Conservation (phyloP, 2,888 invertebrate genomes). For the Eristalis intricaria region DNA sequence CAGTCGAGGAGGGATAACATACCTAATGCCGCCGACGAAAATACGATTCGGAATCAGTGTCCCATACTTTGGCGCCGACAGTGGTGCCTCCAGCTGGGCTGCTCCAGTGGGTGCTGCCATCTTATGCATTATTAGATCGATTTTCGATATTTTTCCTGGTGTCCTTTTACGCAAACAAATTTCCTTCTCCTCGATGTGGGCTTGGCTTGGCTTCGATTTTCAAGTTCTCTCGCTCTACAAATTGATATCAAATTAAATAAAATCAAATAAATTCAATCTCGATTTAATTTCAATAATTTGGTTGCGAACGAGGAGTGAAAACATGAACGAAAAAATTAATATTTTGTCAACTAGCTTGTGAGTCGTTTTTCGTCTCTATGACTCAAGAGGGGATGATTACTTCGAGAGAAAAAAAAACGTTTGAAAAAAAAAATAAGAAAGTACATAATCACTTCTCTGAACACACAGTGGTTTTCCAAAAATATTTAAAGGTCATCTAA, state of each 20-base stretch:
- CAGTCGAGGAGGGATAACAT: conserved; percentile 51
- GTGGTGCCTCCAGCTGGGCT: conserved; percentile 81
- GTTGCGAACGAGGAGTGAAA: conserved; percentile 56
- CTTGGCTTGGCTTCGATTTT: neutral
- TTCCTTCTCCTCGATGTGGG: conserved; percentile 20
- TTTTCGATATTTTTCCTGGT: conserved; percentile 48
- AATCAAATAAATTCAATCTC: conserved; percentile 49
- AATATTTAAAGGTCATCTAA: conserved; percentile 49
- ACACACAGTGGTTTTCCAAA: conserved; percentile 18
- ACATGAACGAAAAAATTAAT: conserved; percentile 55
- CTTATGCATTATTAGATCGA: conserved; percentile 77
- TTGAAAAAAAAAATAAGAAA: neutral
- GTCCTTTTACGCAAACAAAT: conserved; percentile 27
- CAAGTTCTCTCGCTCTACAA: conserved; percentile 42
- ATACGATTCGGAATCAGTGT: conserved; percentile 96
- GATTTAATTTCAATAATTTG: conserved; percentile 48
- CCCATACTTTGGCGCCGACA: conserved; percentile 85
- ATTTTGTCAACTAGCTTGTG: conserved; percentile 30
- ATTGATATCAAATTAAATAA: conserved; percentile 56
- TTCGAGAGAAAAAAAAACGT: conserved; percentile 7
- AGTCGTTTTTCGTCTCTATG: conserved; percentile 1
- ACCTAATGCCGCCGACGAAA: conserved; percentile 97
- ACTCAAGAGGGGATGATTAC: conserved; percentile 17
- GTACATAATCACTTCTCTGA: conserved; percentile 11
- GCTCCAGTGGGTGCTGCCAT: conserved; percentile 79